Evolutionary conservation across 1,140 invertebrate genomes (phyloP), one percentile per base, ranked within the genome.

Genomic region (Aphis craccivora): DNA sequence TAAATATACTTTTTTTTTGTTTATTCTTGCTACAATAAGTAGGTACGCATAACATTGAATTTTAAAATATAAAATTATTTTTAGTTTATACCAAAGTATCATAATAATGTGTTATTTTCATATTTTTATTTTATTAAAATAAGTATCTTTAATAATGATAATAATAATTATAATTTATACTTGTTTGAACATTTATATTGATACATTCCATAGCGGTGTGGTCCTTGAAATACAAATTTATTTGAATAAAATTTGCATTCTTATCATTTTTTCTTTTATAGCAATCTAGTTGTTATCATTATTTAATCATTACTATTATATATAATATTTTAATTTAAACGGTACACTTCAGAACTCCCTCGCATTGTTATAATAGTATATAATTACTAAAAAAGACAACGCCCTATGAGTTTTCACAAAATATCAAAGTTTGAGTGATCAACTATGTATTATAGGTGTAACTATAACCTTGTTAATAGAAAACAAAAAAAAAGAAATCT

Each of bases 351-450:
- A n/a, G 23, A 18, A n/a, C 60, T 76, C 14, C 84, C 45, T 30
- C 30, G 1, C 25, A 5, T 88, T 53, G 14, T 37, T 20, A n/a
- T n/a, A 37, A 48, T 23, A 53, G 14, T 45, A 18, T 45, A n/a
- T 88, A 88, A 88, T 53, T 88, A 53, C 8, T 18, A 87, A 53
- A 53, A 88, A 88, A 88, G 87, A 88, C 87, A 37, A 88, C 87
- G 87, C 87, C 87, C 87, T 88, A n/a, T 9, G 18, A 48, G 51
- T n/a, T 35, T 25, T 45, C 14, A 53, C 7, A 51, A 88, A 88
- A 35, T 48, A 35, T 53, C 43, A 53, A 51, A n/a, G 45, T 88
- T 88, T 40, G 48, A n/a, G 87, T 88, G 87, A 51, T 88, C 30
- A 35, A 88, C 86, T 5, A 45, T 87, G 2, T 40, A 40, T 45